Conservation (phyloP, 2,888 invertebrate species). For the Agonopterix alstromeriana region DNA sequence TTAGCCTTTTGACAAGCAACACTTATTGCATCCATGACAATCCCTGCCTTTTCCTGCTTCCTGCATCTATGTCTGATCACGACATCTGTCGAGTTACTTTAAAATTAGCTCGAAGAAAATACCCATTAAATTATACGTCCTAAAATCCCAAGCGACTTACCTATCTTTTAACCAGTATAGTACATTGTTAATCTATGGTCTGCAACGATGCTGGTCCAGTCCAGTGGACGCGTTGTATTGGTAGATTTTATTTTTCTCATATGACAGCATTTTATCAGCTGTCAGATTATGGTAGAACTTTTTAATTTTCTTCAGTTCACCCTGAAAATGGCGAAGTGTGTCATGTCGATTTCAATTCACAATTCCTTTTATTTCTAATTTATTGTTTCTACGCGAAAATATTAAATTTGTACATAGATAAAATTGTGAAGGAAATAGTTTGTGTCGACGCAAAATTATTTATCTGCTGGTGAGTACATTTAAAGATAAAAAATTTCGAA, state of each 20-base stretch:
- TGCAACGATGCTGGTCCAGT: too few species aligned
- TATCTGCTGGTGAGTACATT: constrained; percentile 19
- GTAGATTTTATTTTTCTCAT: not conserved
- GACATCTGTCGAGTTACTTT: too few species aligned
- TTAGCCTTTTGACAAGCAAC: too few species aligned
- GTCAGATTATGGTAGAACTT: constrained; percentile 16
- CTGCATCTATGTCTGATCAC: too few species aligned
- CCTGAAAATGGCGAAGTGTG: constrained; percentile 56
- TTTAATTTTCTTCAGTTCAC: constrained; percentile 17
- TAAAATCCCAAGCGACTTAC: too few species aligned
- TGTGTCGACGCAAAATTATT: constrained; percentile 3
- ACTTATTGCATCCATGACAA: too few species aligned
- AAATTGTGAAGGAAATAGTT: constrained; percentile 14
- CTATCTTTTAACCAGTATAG: too few species aligned
- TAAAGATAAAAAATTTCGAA: constrained; percentile 3
- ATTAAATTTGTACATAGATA: constrained; percentile 14
- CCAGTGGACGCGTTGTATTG: too few species aligned
- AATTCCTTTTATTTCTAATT: constrained; percentile 26
- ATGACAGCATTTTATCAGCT: constrained; percentile 5
- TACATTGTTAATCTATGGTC: too few species aligned
- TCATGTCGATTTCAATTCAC: constrained; percentile 37
- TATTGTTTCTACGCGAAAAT: constrained; percentile 22
- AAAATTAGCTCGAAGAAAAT: too few species aligned
- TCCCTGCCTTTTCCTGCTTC: too few species aligned
- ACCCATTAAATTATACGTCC: too few species aligned